Percentiles rank a stretch among this genome's conserved stretches.
phyloP scores from a whole-genome alignment of 2,888 invertebrate genomes.

The Tholera decimalis region DNA sequence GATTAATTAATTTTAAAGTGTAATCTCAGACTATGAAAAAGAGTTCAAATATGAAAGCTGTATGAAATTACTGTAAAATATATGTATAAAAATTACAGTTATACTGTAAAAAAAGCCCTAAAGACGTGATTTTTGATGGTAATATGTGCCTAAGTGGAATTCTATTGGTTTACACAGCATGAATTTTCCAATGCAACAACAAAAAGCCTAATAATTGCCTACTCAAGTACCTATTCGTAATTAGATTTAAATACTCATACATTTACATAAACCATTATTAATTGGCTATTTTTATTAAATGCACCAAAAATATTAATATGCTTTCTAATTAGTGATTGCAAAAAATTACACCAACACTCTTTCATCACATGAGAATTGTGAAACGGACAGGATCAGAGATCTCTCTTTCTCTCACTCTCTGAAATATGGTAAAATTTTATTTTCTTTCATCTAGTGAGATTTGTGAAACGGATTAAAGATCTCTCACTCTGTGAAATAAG shows the following conservation, averaged over 20 bases:
- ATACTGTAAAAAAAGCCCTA: no score
- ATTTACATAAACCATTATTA: slow-evolving; percentile 38
- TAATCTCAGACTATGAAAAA: no score
- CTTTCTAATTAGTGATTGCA: slow-evolving; percentile 13
- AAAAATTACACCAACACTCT: not conserved
- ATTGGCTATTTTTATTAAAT: not conserved
- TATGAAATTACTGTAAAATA: no score
- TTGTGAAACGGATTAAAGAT: no score
- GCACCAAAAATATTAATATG: slow-evolving; percentile 2
- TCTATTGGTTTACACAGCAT: slow-evolving; percentile 59
- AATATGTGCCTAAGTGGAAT: slow-evolving; percentile 76
- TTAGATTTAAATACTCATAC: slow-evolving; percentile 46
- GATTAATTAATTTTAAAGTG: no score
- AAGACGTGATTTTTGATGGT: slow-evolving; percentile 64
- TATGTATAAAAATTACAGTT: no score
- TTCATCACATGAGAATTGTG: no score
- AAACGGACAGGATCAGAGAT: no score
- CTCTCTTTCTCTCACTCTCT: no score
- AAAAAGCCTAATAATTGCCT: slow-evolving; percentile 42
- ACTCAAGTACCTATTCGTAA: slow-evolving; percentile 16
- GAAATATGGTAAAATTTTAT: no score
- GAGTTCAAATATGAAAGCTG: no score
- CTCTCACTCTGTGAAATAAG: not conserved
- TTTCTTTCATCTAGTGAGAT: no score
- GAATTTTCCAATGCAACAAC: slow-evolving; percentile 37